Conservation (phyloP, 2,797 vertebrate genomes). For the Odontamblyopus lacepedii region DNA sequence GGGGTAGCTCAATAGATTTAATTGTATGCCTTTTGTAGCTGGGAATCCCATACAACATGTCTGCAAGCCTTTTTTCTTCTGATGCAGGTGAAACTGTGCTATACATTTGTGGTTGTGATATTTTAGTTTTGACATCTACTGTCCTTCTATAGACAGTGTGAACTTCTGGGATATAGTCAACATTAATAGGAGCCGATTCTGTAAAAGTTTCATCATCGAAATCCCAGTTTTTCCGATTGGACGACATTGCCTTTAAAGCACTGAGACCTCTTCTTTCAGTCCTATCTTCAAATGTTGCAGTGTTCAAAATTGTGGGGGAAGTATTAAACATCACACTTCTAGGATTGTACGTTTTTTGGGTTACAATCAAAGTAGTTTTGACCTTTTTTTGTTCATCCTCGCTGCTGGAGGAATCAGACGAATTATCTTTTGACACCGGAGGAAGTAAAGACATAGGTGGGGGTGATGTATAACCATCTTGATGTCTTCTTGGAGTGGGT, state of each 20-base stretch:
- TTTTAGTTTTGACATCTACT: constrained; percentile 13
- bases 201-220: neutral
- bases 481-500: constrained; percentile 9
- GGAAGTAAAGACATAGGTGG: constrained; percentile 9
- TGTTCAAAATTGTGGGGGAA: constrained; percentile 26
- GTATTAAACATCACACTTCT: constrained; percentile 14
- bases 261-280: constrained; percentile 53
- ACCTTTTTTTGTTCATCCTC: constrained; percentile 28
- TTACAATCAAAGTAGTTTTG: constrained; percentile 9
- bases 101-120: constrained; percentile 19
- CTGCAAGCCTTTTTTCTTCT: constrained; percentile 14
- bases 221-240: constrained; percentile 58
- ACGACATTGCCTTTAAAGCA: constrained; percentile 63
- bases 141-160: constrained; percentile 1
- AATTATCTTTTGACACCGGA: constrained; percentile 8
- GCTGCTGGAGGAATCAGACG: constrained; percentile 18
- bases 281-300: constrained; percentile 5
- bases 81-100: constrained; percentile 15
- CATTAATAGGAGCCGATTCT: neutral
- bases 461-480: neutral
- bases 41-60: constrained; percentile 35
- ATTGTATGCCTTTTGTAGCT: constrained; percentile 38
- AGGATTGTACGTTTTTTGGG: constrained; percentile 18
- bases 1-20: constrained; percentile 13
- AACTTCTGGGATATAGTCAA: constrained; percentile 9